Percentiles rank a stretch among this genome's conserved stretches.
These are phyloP conservation scores for Aphelinus certus DNA, from an alignment of 1,140 invertebrate species.

Conservation along the genomic window DNA sequence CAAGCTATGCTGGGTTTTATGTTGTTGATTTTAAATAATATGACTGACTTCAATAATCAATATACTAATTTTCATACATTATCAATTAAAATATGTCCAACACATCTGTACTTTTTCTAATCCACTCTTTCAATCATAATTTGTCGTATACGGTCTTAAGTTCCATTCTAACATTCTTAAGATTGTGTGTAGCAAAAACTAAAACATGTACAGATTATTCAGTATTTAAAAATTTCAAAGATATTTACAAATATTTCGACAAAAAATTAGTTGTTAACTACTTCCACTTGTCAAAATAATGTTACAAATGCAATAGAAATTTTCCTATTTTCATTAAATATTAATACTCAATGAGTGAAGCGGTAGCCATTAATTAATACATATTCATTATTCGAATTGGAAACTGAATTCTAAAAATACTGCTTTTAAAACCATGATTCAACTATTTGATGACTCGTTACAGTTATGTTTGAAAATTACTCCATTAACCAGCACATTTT, in stretches of 20 bases:
- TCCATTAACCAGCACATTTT: constrained; percentile 44
- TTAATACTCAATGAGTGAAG: not conserved
- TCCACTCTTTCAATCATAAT: too few relatives aligned
- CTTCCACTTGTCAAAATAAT: constrained; percentile 36
- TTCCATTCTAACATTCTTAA: too few relatives aligned
- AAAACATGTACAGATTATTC: constrained; percentile 19
- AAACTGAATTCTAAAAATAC: constrained; percentile 20
- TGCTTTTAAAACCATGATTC: not conserved
- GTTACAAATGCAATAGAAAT: constrained; percentile 30
- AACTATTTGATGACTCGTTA: constrained; percentile 4
- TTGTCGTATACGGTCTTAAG: too few relatives aligned
- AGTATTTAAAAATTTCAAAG: constrained; percentile 39
- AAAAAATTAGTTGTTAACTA: constrained; percentile 26
- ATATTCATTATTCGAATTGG: not conserved
- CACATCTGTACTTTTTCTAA: too few relatives aligned
- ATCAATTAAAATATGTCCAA: too few relatives aligned
- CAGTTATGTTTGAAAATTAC: not conserved
- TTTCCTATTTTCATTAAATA: constrained; percentile 20
- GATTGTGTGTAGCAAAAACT: too few relatives aligned
- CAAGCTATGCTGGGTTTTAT: constrained; percentile 44
- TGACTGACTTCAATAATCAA: too few relatives aligned
- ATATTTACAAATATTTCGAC: constrained; percentile 42
- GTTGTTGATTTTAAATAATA: not conserved
- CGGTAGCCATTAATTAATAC: too few relatives aligned
- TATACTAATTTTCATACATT: too few relatives aligned